These are phyloP conservation scores for Heliconius charithonia DNA, from an alignment of 2,888 invertebrate genomes.

Conservation along the genomic window DNA sequence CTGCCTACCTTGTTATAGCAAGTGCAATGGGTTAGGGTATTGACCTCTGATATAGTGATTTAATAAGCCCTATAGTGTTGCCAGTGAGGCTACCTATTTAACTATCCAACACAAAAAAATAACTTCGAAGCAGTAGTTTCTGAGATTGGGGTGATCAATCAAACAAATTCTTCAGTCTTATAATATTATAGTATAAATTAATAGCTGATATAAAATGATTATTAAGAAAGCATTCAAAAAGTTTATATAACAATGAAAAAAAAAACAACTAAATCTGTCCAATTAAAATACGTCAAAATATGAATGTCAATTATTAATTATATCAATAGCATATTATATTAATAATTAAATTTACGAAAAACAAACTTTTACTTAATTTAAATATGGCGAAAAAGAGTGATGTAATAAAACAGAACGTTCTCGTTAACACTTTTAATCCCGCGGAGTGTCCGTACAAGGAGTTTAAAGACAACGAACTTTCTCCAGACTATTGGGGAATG, in stretches of 20 bases:
- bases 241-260: neutral
- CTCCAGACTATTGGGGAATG: conserved; percentile 71
- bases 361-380: neutral
- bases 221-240: neutral
- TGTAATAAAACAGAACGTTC: conserved; percentile 32
- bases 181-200: neutral
- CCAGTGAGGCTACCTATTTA: too few species aligned
- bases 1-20: too few species aligned
- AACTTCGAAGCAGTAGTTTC: neutral
- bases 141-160: neutral
- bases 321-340: neutral
- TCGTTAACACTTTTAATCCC: conserved; percentile 52
- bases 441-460: conserved; percentile 75
- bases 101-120: too few species aligned
- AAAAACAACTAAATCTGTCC: neutral
- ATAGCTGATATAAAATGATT: neutral
- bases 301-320: neutral
- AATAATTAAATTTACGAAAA: neutral
- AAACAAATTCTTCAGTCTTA: neutral
- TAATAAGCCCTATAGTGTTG: too few species aligned
- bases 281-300: neutral
- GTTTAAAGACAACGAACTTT: conserved; percentile 69
- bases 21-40: too few species aligned
- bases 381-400: conserved; percentile 45
- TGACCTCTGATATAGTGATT: too few species aligned